Base-by-base conservation (phyloP, 2,113 vertebrate genomes). In the Entomyzon cyanotis region DNA sequence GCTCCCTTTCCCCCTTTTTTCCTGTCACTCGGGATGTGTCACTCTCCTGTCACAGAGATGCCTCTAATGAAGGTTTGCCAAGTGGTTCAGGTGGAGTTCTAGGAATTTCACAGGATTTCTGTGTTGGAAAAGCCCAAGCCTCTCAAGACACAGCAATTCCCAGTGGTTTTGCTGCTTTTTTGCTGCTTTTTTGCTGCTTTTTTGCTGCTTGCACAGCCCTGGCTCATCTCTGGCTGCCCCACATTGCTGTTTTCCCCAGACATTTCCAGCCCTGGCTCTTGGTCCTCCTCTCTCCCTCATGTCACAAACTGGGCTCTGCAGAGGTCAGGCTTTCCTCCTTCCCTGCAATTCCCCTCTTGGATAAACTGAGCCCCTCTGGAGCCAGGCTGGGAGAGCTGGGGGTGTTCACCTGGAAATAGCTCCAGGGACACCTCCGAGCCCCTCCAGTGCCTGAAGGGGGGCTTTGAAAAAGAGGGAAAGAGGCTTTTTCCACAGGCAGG, bases 401-500 rank as follows among this genome's bases (percentile, higher is more conserved):
- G 7, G 31, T 15, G 59, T 10, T 50, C 44, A 50, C 11, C 68
- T 50, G 86, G 59, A 17, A 37, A 42, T 49, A n/a, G 58, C 14
- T 70, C 67, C 30, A 56, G 31, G 23, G 35, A 64, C 15, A 42
- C 0, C 50, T 31, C 11, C 44, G 68, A 81, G 52, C 60, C 37
- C 18, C 37, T 65, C 1, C 59, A 50, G 59, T 0, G 17, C 50
- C 15, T n/a, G 3, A 81, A 59, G 19, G 8, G 10, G 15, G 10
- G 21, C 35, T 33, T 42, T 42, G 7, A 21, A 67, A 50, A n/a
- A 16, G 13, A 42, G 5, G 15, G 8, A 44, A 58, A 65, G 18
- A 27, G 12, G 37, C 15, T 33, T 37, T 27, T 58, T 22, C 20
- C 23, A 37, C 7, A 4, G 50, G 6, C 35, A 67, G 44, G 10